Conservation (phyloP, 2,888 invertebrate species). For the Dryadula phaetusa region DNA sequence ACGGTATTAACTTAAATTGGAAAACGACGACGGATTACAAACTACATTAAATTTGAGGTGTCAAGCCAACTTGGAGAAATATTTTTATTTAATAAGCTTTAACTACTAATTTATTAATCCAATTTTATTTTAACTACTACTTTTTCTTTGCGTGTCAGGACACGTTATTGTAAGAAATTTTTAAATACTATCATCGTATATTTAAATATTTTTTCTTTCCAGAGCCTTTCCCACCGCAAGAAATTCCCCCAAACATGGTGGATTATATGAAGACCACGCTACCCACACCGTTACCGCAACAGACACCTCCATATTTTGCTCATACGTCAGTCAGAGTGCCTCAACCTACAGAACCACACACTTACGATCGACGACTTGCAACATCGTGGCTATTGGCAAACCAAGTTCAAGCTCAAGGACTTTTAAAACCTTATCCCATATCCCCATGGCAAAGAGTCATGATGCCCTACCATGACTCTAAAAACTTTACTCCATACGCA, state of each 20-base stretch:
- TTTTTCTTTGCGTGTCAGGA: too few relatives aligned
- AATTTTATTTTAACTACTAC: too few relatives aligned
- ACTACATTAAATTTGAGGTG: too few relatives aligned
- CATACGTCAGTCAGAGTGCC: constrained; percentile 74
- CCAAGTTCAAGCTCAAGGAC: constrained; percentile 77
- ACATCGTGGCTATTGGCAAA: constrained; percentile 84
- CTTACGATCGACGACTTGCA: constrained; percentile 79
- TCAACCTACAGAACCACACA: constrained; percentile 65
- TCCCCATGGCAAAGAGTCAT: constrained; percentile 85
- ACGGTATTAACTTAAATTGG: background rate
- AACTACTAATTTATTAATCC: too few relatives aligned
- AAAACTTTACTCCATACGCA: constrained; percentile 73
- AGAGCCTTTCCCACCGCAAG: constrained; percentile 72
- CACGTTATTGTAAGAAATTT: too few relatives aligned
- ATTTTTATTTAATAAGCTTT: too few relatives aligned
- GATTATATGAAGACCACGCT: constrained; percentile 75
- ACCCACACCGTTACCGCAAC: constrained; percentile 61
- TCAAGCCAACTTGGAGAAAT: too few relatives aligned
- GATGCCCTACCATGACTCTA: constrained; percentile 79
- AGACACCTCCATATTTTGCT: constrained; percentile 71
- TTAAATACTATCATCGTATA: background rate
- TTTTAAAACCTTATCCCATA: constrained; percentile 80
- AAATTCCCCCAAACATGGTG: constrained; percentile 71
- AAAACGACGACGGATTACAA: too few relatives aligned
- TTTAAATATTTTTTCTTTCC: constrained; percentile 54